Conservation (phyloP, 2,888 invertebrate genomes). For the Priapulus caudatus region DNA sequence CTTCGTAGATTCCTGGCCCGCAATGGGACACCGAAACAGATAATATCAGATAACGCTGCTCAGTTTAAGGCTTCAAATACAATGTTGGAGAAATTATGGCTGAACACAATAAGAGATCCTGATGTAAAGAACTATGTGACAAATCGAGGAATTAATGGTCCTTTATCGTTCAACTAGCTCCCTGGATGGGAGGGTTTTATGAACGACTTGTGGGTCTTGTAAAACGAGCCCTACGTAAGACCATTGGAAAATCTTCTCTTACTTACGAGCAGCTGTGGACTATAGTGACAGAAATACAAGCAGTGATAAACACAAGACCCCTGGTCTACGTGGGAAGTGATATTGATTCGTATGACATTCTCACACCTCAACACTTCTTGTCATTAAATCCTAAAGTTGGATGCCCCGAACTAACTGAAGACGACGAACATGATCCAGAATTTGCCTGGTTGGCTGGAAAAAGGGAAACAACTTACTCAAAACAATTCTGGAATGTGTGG, state of each 20-base stretch:
- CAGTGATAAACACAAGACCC: conserved; percentile 12
- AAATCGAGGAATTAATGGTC: conserved; percentile 5
- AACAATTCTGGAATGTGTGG: not conserved
- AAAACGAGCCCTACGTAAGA: conserved; percentile 10
- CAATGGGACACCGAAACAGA: not conserved
- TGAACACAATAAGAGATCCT: not conserved
- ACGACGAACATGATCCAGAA: conserved; percentile 1
- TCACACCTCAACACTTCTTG: not conserved
- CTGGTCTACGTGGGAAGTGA: conserved; percentile 8
- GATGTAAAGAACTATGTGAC: conserved; percentile 6
- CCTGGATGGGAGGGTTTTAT: conserved; percentile 13
- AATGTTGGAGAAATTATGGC: not conserved
- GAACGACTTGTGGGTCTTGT: conserved; percentile 11
- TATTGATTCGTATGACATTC: not conserved
- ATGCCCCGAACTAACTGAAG: not conserved
- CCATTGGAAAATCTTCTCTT: conserved; percentile 7
- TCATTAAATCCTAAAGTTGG: not conserved
- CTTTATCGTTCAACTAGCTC: conserved; percentile 12
- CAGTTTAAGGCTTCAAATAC: not conserved
- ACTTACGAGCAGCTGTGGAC: conserved; percentile 5
- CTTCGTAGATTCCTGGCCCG: not conserved
- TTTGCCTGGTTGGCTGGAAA: not conserved
- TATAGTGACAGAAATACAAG: conserved; percentile 12
- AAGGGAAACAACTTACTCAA: not conserved
- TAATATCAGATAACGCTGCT: not conserved